These are phyloP conservation scores for Benthosema pterotum DNA, from an alignment of 2,797 vertebrate genomes.

Conservation along the genomic window DNA sequence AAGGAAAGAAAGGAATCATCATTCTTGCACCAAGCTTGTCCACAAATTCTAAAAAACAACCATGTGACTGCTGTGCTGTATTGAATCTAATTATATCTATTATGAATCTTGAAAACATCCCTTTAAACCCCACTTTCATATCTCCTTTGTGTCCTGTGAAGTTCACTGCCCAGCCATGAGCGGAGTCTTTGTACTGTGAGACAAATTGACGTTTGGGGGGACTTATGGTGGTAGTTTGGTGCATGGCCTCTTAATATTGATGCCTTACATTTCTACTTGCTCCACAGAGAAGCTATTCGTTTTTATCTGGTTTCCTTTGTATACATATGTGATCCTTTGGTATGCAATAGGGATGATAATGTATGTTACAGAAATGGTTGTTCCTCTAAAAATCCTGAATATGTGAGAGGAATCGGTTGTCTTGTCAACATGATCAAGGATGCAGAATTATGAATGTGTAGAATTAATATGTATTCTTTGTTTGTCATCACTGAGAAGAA, in stretches of 20 bases:
- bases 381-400: neutral
- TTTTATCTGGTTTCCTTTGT: slow-evolving; percentile 27
- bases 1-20: slow-evolving; percentile 25
- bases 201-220: neutral
- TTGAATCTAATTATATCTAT: slow-evolving; percentile 4
- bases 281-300: slow-evolving; percentile 46
- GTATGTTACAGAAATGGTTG: slow-evolving; percentile 15
- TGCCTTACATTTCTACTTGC: slow-evolving; percentile 73
- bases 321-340: slow-evolving; percentile 22
- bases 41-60: slow-evolving; percentile 30
- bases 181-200: slow-evolving; percentile 45
- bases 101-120: slow-evolving; percentile 34
- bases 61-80: slow-evolving; percentile 17
- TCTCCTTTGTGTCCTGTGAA: slow-evolving; percentile 31
- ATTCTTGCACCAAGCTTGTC: neutral
- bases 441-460: neutral
- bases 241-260: slow-evolving; percentile 59
- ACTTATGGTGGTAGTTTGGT: slow-evolving; percentile 25
- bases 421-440: neutral
- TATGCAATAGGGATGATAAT: slow-evolving; percentile 16
- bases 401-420: neutral
- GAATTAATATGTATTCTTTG: slow-evolving; percentile 12
- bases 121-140: slow-evolving; percentile 35
- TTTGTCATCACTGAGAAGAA: slow-evolving; percentile 4
- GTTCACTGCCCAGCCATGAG: slow-evolving; percentile 45